A percentile compares a stretch with the other conserved stretches of the same genome.
phyloP scores from a whole-genome alignment of 2,797 vertebrate genomes.

The Apodemus agrarius region DNA sequence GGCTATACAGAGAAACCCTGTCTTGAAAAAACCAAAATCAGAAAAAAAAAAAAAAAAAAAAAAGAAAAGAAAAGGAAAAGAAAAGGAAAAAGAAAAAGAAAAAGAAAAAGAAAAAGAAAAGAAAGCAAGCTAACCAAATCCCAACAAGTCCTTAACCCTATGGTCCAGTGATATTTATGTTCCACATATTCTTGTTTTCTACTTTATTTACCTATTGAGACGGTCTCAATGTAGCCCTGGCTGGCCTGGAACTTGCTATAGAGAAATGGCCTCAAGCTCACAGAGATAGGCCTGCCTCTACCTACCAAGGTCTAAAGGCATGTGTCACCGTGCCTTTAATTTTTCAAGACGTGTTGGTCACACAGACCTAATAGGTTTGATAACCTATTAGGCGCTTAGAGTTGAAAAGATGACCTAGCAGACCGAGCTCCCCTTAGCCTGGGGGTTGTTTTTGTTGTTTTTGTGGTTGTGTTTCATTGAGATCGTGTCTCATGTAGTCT shows the following conservation, averaged over 20 bases:
- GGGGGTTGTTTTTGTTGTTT: not conserved
- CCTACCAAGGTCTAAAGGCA: not conserved
- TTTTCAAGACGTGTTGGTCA: constrained; percentile 3
- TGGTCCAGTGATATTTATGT: not conserved
- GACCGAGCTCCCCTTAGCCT: not conserved
- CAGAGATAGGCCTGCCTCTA: not conserved
- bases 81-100: too few species aligned
- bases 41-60: too few species aligned
- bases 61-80: too few species aligned
- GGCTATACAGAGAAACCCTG: too few species aligned
- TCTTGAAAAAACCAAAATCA: too few species aligned
- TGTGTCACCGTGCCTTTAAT: not conserved
- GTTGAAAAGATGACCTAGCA: not conserved
- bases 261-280: not conserved
- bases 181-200: not conserved
- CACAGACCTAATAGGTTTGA: not conserved
- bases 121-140: too few species aligned
- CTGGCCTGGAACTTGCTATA: not conserved
- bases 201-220: not conserved
- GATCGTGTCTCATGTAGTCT: not conserved
- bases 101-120: too few species aligned
- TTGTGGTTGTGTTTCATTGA: not conserved
- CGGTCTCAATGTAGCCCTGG: not conserved
- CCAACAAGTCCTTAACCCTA: not conserved
- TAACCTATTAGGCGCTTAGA: not conserved